These are phyloP conservation scores for Anhinga anhinga DNA, from an alignment of 2,113 vertebrate species.

Conservation along the genomic window DNA sequence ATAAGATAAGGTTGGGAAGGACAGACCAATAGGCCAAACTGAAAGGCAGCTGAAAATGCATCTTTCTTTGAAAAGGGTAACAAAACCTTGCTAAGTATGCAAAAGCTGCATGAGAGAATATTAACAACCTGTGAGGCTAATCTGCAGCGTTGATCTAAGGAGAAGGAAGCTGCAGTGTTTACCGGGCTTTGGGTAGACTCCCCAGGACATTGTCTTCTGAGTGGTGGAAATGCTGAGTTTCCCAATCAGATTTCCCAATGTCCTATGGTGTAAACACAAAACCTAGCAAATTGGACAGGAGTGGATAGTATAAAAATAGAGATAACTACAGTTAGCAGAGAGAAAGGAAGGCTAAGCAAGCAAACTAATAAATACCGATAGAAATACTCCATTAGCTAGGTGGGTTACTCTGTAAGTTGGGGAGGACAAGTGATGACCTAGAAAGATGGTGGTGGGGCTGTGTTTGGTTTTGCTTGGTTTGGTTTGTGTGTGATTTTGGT, in stretches of 20 bases:
- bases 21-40: neutral
- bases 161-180: neutral
- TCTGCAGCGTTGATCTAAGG: neutral
- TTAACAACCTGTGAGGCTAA: neutral
- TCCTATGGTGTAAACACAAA: neutral
- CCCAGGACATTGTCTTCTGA: too few species aligned
- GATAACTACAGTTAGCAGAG: neutral
- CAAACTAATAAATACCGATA: neutral
- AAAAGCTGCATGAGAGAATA: neutral
- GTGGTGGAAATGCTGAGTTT: neutral
- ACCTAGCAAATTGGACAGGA: too few species aligned
- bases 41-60: neutral
- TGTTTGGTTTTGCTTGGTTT: neutral
- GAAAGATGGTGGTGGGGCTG: neutral
- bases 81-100: neutral
- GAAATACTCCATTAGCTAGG: neutral
- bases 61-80: neutral
- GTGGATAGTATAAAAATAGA: neutral
- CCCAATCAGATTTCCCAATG: accelerated
- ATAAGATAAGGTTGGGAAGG: neutral
- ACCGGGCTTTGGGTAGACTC: neutral
- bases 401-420: neutral
- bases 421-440: neutral
- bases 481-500: too few species aligned
- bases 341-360: neutral